Evolutionary conservation across 2,797 vertebrate genomes (phyloP).

Genomic region (Gymnodraco acuticeps): DNA sequence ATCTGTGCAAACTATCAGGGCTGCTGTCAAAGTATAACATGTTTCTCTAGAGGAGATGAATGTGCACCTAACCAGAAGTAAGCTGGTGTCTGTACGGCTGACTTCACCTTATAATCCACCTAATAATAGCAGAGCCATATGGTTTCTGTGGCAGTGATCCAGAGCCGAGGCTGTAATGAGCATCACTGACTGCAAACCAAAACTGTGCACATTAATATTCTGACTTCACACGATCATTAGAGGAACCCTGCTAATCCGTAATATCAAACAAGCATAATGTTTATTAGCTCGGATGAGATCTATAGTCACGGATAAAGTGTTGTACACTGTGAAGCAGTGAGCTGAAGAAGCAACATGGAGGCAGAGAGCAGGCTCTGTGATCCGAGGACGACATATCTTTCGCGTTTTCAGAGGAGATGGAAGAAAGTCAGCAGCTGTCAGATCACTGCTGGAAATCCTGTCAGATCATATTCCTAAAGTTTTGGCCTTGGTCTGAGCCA

Average conservation of each 20-base stretch:
- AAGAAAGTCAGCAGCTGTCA: constrained; percentile 32
- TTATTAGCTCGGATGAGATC: constrained; percentile 5
- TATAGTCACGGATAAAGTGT: neutral
- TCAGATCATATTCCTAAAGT: constrained; percentile 29
- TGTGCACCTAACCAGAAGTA: neutral
- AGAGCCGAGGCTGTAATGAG: constrained; percentile 25
- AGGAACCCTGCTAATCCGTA: constrained; percentile 18
- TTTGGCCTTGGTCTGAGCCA: constrained; percentile 24
- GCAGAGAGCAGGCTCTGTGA: constrained; percentile 11
- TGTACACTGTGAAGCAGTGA: neutral
- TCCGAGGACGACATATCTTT: constrained; percentile 1
- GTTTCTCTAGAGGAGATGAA: constrained; percentile 2
- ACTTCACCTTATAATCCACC: constrained; percentile 7
- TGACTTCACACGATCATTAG: constrained; percentile 18
- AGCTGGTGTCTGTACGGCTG: constrained; percentile 16
- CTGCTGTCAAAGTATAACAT: constrained; percentile 36
- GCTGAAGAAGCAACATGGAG: neutral
- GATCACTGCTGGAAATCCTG: constrained; percentile 32
- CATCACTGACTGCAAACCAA: constrained; percentile 6
- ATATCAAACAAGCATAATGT: constrained; percentile 16
- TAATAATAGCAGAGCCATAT: constrained; percentile 20
- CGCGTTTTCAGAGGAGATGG: neutral
- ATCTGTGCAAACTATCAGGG: constrained; percentile 19
- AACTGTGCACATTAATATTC: constrained; percentile 3
- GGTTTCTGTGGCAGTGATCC: constrained; percentile 28